A percentile compares a stretch with the other conserved stretches of the same genome.
phyloP scores from a whole-genome alignment of 2,888 invertebrate species.

The Acronicta aceris region DNA sequence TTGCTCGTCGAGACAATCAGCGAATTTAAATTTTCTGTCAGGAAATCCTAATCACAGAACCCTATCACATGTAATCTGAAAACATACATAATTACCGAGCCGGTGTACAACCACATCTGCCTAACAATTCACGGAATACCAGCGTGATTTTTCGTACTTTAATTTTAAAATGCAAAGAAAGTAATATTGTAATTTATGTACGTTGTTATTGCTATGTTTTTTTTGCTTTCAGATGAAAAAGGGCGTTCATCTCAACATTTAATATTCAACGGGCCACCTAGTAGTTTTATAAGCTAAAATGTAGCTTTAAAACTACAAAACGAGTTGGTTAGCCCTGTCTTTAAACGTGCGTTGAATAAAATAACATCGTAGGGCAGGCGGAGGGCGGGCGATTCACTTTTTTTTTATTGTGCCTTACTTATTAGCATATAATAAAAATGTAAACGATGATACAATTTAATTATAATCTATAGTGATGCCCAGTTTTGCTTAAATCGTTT shows the following conservation, averaged over 20 bases:
- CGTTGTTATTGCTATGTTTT: neutral
- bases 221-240: conserved; percentile 1
- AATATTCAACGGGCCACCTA: conserved; percentile 14
- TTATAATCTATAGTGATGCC: neutral
- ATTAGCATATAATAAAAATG: conserved; percentile 26
- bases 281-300: conserved; percentile 19
- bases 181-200: neutral
- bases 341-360: conserved; percentile 33
- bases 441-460: conserved; percentile 6
- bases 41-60: no score
- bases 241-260: conserved; percentile 17
- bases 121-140: no score
- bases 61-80: no score
- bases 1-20: no score
- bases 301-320: conserved; percentile 27
- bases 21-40: no score
- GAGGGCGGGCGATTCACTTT: neutral
- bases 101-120: no score
- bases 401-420: conserved; percentile 6
- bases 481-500: neutral
- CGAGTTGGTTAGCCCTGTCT: conserved; percentile 9
- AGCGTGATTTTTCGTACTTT: no score
- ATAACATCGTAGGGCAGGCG: neutral
- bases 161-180: no score
- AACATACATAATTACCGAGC: no score